phyloP scores from a whole-genome alignment of 2,888 invertebrate genomes.

The Diarsia dahlii region DNA sequence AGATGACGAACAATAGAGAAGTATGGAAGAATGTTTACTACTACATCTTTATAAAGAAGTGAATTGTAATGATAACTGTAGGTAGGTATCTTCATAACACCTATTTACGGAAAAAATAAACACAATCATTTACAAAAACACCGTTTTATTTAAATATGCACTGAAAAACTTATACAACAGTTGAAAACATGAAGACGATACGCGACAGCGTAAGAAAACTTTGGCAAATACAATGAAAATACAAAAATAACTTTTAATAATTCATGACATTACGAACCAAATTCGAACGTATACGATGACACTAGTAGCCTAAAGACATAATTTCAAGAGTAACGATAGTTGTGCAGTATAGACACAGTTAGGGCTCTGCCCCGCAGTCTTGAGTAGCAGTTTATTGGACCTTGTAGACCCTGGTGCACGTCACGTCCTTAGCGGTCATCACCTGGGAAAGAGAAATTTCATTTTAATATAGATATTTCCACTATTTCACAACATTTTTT shows the following conservation, averaged over 20 bases:
- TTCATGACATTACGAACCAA: conserved; percentile 65
- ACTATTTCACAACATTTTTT: no score
- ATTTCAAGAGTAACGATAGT: conserved; percentile 79
- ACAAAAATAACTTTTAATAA: conserved; percentile 78
- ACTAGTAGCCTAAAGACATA: conserved; percentile 79
- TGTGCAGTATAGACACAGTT: conserved; percentile 77
- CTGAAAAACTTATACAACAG: conserved; percentile 87
- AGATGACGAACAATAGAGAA: no score
- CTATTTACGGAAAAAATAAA: conserved; percentile 37
- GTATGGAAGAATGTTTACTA: no score
- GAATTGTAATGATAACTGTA: no score
- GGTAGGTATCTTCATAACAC: no score
- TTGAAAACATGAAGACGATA: conserved; percentile 71
- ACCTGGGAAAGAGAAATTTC: conserved; percentile 87
- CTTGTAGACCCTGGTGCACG: conserved; percentile 94
- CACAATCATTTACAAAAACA: conserved; percentile 68
- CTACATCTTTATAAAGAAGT: no score
- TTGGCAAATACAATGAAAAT: conserved; percentile 79
- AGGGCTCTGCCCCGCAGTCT: conserved; percentile 83
- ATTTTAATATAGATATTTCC: not conserved
- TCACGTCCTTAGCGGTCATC: conserved; percentile 93
- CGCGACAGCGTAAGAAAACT: conserved; percentile 71
- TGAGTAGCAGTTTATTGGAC: conserved; percentile 85
- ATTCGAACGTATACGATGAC: conserved; percentile 63
- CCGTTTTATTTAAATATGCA: conserved; percentile 86